A percentile compares a stretch with the other conserved stretches of the same genome.
phyloP scores from a whole-genome alignment of 2,888 invertebrate genomes.

The Dryocosmus kuriphilus region DNA sequence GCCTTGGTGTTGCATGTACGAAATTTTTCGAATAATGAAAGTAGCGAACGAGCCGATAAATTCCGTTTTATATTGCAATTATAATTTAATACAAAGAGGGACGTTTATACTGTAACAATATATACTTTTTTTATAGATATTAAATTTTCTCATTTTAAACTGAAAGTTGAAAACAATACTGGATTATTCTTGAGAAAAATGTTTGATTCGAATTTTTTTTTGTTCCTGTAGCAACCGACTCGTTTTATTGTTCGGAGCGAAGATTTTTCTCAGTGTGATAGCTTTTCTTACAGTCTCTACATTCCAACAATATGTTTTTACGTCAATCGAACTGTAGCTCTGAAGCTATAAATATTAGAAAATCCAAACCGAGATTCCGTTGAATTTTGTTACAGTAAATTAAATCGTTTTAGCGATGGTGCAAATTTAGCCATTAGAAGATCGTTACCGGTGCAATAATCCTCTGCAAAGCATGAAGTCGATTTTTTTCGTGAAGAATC shows the following conservation, averaged over 20 bases:
- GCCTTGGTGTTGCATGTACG: slow-evolving; percentile 59
- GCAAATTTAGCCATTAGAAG: slow-evolving; percentile 1
- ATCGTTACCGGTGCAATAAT: slow-evolving; percentile 50
- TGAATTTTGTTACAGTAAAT: slow-evolving; percentile 10
- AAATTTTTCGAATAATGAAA: slow-evolving; percentile 62
- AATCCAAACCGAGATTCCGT: not conserved
- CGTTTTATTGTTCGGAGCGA: no score
- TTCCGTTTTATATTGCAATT: not conserved
- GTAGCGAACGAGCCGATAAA: slow-evolving; percentile 48
- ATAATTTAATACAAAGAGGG: not conserved
- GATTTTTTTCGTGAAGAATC: not conserved
- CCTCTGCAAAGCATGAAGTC: slow-evolving; percentile 28
- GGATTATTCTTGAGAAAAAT: not conserved
- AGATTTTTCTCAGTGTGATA: not conserved
- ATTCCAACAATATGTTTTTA: slow-evolving; percentile 1
- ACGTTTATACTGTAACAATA: not conserved
- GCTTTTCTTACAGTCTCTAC: slow-evolving; percentile 3
- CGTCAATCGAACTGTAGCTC: not conserved
- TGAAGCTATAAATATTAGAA: not conserved
- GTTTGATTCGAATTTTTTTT: no score
- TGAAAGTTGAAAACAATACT: no score
- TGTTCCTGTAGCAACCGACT: no score
- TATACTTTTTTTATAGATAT: not conserved
- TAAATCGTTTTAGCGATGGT: not conserved
- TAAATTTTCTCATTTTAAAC: no score